Evolutionary conservation across 2,888 invertebrate genomes (phyloP), one percentile per base, ranked within the genome.

Genomic region (Eremobia ochroleuca): DNA sequence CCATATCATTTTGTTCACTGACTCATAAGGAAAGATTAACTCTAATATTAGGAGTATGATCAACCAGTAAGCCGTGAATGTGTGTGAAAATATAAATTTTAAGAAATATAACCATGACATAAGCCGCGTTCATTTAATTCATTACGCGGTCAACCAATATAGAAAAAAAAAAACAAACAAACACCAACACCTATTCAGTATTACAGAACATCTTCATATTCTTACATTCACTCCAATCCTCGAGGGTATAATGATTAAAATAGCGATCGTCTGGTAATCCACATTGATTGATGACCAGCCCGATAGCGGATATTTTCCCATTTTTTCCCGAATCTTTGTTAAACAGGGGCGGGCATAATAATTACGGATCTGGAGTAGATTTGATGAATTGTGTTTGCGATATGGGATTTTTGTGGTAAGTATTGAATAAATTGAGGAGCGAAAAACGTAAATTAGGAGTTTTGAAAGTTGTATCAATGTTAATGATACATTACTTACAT

Each of bases 231-330:
- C 82, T 85, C 73, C 75, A 73, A 88, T 89, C 87, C 93, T 92
- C 92, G 67, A 86, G 92, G 92, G 94, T 86, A 91, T 92, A 92
- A 93, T 94, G 95, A 95, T 95, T 95, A 94, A 94, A 93, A 93
- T 92, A 90, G 89, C 89, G 92, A 90, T 89, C 91, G 88, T 87
- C 90, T 87, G 85, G 92, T 94, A 94, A 95, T 94, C 94, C 88
- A 82, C 86, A 90, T 93, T 96, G 96, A 96, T 96, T 93, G 96
- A 96, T 96, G 94, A 92, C 93, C 92, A 91, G 91, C 86, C 85
- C 85, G 81, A 93, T 93, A 91, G 91, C 88, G 82, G 92, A 83
- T 77, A 81, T 66, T 93, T 94, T 93, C 92, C 92, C 92, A 92
- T 94, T 96, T 94, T 93, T 90, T 88, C 92, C 91, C 90, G 93